Base-by-base conservation (phyloP, 1,140 invertebrate genomes). In the Drosophila lacertosa region DNA sequence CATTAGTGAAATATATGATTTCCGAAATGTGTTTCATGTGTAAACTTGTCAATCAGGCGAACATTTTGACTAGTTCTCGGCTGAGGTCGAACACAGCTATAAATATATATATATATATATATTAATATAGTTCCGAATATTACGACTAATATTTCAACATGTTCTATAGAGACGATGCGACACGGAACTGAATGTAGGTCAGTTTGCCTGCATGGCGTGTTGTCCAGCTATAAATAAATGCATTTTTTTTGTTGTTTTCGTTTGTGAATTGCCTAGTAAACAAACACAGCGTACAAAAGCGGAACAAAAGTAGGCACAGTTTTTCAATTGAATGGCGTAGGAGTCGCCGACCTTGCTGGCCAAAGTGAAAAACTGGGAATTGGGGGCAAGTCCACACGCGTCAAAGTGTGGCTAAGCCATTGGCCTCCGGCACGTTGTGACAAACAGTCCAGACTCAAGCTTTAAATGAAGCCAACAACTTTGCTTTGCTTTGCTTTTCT, bases 11-110 rank as follows among this genome's bases (percentile, higher is more conserved):
- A 67, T 57, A 67, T 57, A 40, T 18, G 44, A 57, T 55, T 64
- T 73, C 40, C 44, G 64, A 70, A 77, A 74, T 64, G 42, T 80
- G 54, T 69, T 22, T 75, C 51, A 47, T 50, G 69, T 51, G 66
- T 58, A 79, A 84, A 80, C 66, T 70, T 83, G 80, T 83, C 80
- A 83, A 83, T 84, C 69, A 76, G 66, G 62, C 47, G 65, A 45
- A 72, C 33, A 65, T 48, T 54, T 35, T 50, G 26, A 47, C 32
- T 64, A 65, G 72, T 60, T 83, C 71, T 75, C 51, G 63, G 50
- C 72, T 76, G 67, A 83, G 80, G 80, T 66, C 80, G 57, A 64
- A 84, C 37, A 78, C 39, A 16, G 35, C 47, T 35, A 32, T 58
- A 47, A 32, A 13, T 66, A 10, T 3, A 24, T 15, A 37, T 51